Conservation (phyloP, 1,140 invertebrate genomes). For the Macrotrachela quadricornifera region DNA sequence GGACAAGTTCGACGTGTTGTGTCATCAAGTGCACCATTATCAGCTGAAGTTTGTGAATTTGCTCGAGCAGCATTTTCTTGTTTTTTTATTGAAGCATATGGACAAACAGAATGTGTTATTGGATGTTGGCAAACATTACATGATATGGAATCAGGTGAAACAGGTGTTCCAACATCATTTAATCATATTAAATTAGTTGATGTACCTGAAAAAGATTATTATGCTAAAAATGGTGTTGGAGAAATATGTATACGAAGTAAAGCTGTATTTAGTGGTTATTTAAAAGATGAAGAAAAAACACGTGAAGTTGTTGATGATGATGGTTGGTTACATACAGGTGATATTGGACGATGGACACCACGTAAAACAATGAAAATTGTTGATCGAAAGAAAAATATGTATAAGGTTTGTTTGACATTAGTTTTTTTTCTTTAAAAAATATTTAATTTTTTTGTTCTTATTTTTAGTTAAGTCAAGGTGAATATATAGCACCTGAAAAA, state of each 20-base stretch:
- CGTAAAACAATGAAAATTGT: slow-evolving; percentile 53
- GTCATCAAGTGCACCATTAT: slow-evolving; percentile 75
- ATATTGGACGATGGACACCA: slow-evolving; percentile 16
- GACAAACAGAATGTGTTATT: slow-evolving; percentile 83
- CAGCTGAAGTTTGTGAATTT: slow-evolving; percentile 76
- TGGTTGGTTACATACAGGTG: slow-evolving; percentile 32
- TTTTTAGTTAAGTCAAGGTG: slow-evolving; percentile 74
- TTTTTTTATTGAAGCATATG: slow-evolving; percentile 57
- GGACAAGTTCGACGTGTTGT: slow-evolving; percentile 62
- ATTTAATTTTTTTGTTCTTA: slow-evolving; percentile 32
- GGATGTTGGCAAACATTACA: slow-evolving; percentile 75
- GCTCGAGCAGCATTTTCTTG: slow-evolving; percentile 74
- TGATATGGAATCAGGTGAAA: slow-evolving; percentile 62
- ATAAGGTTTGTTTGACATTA: too few relatives aligned
- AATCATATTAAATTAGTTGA: slow-evolving; percentile 76
- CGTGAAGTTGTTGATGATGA: slow-evolving; percentile 29
- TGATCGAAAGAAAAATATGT: slow-evolving; percentile 78
- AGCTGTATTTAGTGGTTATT: slow-evolving; percentile 52
- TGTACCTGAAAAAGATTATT: slow-evolving; percentile 94
- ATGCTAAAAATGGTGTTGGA: slow-evolving; percentile 36
- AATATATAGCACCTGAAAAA: slow-evolving; percentile 96
- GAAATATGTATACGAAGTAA: slow-evolving; percentile 60
- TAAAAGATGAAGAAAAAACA: slow-evolving; percentile 28
- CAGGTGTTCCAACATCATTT: slow-evolving; percentile 74
- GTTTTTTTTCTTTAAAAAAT: too few relatives aligned